Evolutionary conservation across 1,140 invertebrate species (phyloP).

Genomic region (Reticulitermes speratus): DNA sequence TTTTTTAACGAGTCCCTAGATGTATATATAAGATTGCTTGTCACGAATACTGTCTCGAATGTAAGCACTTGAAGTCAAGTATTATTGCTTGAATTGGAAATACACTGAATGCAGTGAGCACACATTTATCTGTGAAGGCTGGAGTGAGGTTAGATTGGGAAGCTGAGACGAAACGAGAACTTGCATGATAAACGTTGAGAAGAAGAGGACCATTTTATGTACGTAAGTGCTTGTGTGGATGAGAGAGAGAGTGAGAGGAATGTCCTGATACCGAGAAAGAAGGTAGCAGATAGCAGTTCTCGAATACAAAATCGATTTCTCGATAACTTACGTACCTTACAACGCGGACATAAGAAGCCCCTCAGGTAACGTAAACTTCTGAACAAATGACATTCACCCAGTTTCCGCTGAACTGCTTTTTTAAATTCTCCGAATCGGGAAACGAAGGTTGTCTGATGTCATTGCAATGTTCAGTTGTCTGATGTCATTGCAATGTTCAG

Average conservation of each 20-base stretch:
- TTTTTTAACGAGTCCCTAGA: too few relatives aligned
- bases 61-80: not conserved
- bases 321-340: constrained; percentile 5
- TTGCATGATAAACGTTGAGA: not conserved
- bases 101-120: not conserved
- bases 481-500: too few relatives aligned
- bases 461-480: too few relatives aligned
- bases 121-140: not conserved
- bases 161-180: not conserved
- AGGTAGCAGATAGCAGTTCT: not conserved
- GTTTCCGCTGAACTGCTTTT: not conserved
- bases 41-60: too few relatives aligned
- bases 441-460: not conserved
- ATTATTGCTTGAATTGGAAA: not conserved
- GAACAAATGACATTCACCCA: not conserved
- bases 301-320: constrained; percentile 13
- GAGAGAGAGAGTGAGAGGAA: not conserved
- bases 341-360: not conserved
- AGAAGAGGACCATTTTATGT: not conserved
- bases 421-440: not conserved
- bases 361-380: not conserved
- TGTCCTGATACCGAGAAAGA: not conserved
- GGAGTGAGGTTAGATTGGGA: not conserved
- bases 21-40: too few relatives aligned
- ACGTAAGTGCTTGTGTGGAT: too few relatives aligned